Percentiles rank a stretch among this genome's conserved stretches.
Conservation (phyloP, 2,113 vertebrate genomes). For the Vidua chalybeata region DNA sequence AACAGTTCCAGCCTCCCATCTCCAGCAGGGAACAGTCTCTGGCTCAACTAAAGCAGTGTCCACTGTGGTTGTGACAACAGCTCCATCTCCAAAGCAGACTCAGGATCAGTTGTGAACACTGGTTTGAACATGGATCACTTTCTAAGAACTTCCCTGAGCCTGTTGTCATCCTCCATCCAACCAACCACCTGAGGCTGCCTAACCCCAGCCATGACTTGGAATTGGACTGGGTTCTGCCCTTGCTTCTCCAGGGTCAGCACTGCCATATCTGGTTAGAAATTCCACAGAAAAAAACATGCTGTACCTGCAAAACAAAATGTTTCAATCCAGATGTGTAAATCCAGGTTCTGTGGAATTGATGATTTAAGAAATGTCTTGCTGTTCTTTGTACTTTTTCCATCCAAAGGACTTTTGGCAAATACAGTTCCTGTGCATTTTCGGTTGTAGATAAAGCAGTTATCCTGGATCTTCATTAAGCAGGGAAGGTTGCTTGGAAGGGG, state of each 20-base stretch:
- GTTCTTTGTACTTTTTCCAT: background rate
- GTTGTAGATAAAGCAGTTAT: background rate
- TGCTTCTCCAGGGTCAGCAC: background rate
- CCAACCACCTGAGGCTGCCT: background rate
- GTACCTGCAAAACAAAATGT: background rate
- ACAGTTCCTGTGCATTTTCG: background rate
- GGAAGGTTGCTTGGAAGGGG: background rate
- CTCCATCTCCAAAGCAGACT: constrained; percentile 85
- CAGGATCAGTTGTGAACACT: constrained; percentile 81
- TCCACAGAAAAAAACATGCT: background rate
- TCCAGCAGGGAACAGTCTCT: constrained; percentile 88
- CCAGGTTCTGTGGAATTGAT: background rate
- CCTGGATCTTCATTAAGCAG: background rate
- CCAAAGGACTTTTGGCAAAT: background rate
- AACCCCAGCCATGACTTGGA: background rate
- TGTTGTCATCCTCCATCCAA: background rate
- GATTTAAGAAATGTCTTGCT: background rate
- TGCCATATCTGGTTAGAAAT: background rate
- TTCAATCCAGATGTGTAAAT: background rate
- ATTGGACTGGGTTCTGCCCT: background rate
- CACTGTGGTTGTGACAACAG: constrained; percentile 92
- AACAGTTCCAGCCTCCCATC: constrained; percentile 89
- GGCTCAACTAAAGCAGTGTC: constrained; percentile 89
- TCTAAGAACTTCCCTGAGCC: background rate
- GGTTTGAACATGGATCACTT: background rate